phyloP scores from a whole-genome alignment of 2,888 invertebrate genomes.

The Oxyscelio sp. region DNA sequence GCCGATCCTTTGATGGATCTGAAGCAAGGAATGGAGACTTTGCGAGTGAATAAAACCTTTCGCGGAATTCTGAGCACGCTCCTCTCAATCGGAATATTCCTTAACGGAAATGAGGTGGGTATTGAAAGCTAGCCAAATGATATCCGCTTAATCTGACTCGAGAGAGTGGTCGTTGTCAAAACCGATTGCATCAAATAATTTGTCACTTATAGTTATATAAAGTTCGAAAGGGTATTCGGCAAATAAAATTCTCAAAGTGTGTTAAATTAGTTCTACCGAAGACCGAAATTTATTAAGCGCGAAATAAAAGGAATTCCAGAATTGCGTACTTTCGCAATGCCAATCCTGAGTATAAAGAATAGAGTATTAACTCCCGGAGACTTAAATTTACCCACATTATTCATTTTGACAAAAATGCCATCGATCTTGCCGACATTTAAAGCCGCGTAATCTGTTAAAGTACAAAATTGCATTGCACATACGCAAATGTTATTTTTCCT shows the following conservation, averaged over 20 bases:
- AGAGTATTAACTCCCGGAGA: too few relatives aligned
- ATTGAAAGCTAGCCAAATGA: slow-evolving; percentile 85
- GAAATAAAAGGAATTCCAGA: slow-evolving; percentile 1
- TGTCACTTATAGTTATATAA: slow-evolving; percentile 49
- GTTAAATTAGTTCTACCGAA: slow-evolving; percentile 19
- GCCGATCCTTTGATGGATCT: slow-evolving; percentile 99
- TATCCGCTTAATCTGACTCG: slow-evolving; percentile 83
- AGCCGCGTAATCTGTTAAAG: not conserved
- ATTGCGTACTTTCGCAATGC: slow-evolving; percentile 19
- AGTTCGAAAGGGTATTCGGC: slow-evolving; percentile 26
- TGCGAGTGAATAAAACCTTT: slow-evolving; percentile 97
- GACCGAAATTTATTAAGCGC: slow-evolving; percentile 2
- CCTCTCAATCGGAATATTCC: slow-evolving; percentile 98
- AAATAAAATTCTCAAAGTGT: slow-evolving; percentile 4
- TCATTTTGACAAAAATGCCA: not conserved
- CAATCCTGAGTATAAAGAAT: slow-evolving; percentile 10
- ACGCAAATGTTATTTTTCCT: slow-evolving; percentile 2
- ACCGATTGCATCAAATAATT: slow-evolving; percentile 56
- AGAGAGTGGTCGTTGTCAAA: slow-evolving; percentile 57
- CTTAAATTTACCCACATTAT: too few relatives aligned
- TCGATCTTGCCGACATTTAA: slow-evolving; percentile 3
- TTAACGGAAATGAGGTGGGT: slow-evolving; percentile 94
- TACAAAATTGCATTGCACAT: not conserved
- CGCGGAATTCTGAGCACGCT: slow-evolving; percentile 97
- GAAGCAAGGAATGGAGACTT: slow-evolving; percentile 97